Base-by-base conservation (phyloP, 2,797 vertebrate species). In the Takifugu ocellatus region DNA sequence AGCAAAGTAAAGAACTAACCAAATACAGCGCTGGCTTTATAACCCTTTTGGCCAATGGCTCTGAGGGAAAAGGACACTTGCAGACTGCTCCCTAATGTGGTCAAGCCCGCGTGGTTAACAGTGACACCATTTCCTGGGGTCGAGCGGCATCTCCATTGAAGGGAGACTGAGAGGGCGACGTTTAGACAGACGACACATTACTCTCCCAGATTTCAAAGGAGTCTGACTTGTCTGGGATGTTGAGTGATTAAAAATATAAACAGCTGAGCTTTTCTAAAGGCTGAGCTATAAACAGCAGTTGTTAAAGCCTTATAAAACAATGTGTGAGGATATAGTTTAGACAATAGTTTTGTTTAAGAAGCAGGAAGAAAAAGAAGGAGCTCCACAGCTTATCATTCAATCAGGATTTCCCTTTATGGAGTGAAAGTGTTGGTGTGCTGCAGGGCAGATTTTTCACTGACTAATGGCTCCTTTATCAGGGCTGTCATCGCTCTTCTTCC, bases 61-160 rank as follows among this genome's bases (percentile, higher is more conserved):
- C 54, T 56, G 12, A 67, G 70, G 72, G 51, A 74, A 70, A 73
- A 49, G 47, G 70, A 78, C 48, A 63, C 73, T 78, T 48, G 63
- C 74, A 75, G 72, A 70, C 70, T 43, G 67, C 70, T 78, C 54
- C 70, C 66, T 61, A 61, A 75, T 77, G 75, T 74, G 69, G 74
- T 81, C 54, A 55, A 61, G 61, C 42, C 54, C 12, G 59, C 7
- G 43, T 16, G 65, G 69, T 78, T 75, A 67, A 72, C 68, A 25
- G 66, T 46, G 29, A 67, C 78, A 70, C 62, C 66, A 72, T 67
- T 72, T 80, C 61, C 50, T 55, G 51, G 70, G 71, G 67, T 51
- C 60, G 66, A 73, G 52, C 27, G 48, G 52, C 56, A 51, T 70
- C 61, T 51, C 53, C 45, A 43, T 48, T 29, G 58, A 70, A 48